A percentile compares a stretch with the other conserved stretches of the same genome.
Evolutionary conservation across 2,113 vertebrate genomes (phyloP).

Genomic region (Peromyscus californicus): DNA sequence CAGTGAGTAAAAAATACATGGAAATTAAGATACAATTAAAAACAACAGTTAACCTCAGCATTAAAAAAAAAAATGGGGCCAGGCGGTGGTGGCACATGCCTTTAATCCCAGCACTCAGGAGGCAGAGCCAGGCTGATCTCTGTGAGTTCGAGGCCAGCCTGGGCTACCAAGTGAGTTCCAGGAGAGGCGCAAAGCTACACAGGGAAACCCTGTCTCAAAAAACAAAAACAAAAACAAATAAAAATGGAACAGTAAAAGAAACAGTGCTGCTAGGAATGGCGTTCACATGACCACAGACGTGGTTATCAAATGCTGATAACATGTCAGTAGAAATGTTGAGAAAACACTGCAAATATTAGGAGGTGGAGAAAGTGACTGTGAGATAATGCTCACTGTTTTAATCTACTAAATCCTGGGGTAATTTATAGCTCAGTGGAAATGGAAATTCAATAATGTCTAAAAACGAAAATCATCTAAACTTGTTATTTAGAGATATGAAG

Average conservation of each 20-base stretch:
- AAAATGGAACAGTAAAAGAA: neutral
- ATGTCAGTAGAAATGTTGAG: neutral
- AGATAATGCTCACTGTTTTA: neutral
- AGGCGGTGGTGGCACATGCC: too few relatives aligned
- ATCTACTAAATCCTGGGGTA: neutral
- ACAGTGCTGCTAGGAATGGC: neutral
- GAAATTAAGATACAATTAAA: neutral
- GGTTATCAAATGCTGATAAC: neutral
- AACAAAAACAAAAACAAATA: too few relatives aligned
- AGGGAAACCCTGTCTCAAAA: too few relatives aligned
- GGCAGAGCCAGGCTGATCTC: too few relatives aligned
- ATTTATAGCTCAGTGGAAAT: conserved; percentile 6
- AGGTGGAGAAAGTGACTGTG: neutral
- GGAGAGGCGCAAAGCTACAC: too few relatives aligned
- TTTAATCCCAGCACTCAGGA: too few relatives aligned
- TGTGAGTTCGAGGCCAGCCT: too few relatives aligned
- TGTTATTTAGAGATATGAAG: neutral
- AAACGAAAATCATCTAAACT: neutral
- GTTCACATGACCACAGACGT: neutral
- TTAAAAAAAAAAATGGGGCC: neutral
- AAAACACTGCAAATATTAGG: neutral
- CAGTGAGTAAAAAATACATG: conserved; percentile 4
- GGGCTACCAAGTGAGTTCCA: too few relatives aligned
- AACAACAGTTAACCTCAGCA: neutral
- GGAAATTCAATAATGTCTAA: conserved; percentile 21